Evolutionary conservation across 2,113 vertebrate species (phyloP).

Genomic region (Myocastor coypus): DNA sequence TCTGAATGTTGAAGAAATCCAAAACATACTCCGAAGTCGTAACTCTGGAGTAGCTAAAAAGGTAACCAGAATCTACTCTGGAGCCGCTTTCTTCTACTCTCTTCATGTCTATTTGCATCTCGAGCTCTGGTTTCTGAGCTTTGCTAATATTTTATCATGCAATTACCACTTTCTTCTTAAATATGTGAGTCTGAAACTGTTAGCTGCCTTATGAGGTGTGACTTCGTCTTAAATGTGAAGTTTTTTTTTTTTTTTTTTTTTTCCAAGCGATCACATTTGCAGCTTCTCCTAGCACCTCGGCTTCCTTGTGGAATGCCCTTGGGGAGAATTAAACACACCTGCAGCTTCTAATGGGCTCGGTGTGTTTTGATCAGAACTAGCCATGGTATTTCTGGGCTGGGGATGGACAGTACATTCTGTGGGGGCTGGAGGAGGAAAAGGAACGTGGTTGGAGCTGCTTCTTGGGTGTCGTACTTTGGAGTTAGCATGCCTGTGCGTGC

Average conservation of each 20-base stretch:
- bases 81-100: not conserved
- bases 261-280: conserved; percentile 15
- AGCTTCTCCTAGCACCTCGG: not conserved
- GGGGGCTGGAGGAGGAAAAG: accelerated
- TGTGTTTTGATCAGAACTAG: not conserved
- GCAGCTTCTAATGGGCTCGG: not conserved
- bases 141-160: conserved; percentile 58
- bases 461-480: not conserved
- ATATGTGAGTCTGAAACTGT: conserved; percentile 44
- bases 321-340: not conserved
- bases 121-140: not conserved
- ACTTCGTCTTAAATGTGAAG: conserved; percentile 43
- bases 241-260: not conserved
- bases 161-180: conserved; percentile 56
- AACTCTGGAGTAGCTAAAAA: not conserved
- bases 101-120: not conserved
- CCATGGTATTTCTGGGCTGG: not conserved
- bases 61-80: not conserved
- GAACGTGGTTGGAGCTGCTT: not conserved
- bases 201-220: conserved; percentile 50
- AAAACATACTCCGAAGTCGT: not conserved
- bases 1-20: not conserved
- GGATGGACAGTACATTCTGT: not conserved
- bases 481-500: not conserved
- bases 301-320: accelerated